phyloP scores from a whole-genome alignment of 35 echinoderm and acorn worm species.

The Apostichopus parvimensis region DNA sequence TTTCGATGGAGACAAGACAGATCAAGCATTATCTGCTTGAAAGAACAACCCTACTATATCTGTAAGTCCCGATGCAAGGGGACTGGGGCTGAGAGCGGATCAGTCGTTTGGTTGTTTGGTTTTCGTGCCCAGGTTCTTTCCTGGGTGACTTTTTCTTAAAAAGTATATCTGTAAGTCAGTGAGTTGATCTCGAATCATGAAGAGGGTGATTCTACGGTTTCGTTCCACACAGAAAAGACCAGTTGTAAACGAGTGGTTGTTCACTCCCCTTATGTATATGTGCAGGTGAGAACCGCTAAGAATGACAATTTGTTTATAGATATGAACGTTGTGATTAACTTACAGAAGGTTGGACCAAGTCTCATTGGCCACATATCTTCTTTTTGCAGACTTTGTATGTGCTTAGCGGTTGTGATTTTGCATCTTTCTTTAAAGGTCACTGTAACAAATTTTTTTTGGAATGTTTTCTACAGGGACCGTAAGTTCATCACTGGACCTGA shows the following conservation, averaged over 20 bases:
- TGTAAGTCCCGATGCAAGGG: too few relatives aligned
- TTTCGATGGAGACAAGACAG: conserved; percentile 42
- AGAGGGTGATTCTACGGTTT: too few relatives aligned
- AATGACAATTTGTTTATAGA: too few relatives aligned
- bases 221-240: too few relatives aligned
- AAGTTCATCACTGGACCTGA: conserved; percentile 37
- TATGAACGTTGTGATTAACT: not conserved
- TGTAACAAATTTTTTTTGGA: not conserved
- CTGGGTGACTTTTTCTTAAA: too few relatives aligned
- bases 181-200: conserved; percentile 47
- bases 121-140: too few relatives aligned
- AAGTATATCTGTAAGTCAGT: conserved; percentile 16
- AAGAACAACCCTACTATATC: not conserved
- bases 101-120: too few relatives aligned
- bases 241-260: too few relatives aligned
- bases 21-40: conserved; percentile 15
- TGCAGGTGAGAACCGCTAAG: too few relatives aligned
- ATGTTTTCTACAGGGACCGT: conserved; percentile 22
- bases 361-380: not conserved
- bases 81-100: too few relatives aligned
- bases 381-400: conserved; percentile 15
- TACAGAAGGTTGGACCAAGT: not conserved
- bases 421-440: conserved; percentile 38
- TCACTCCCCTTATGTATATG: too few relatives aligned
- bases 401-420: conserved; percentile 42